Conservation (phyloP, 2,888 invertebrate species). For the Oscheius myriophilus region DNA sequence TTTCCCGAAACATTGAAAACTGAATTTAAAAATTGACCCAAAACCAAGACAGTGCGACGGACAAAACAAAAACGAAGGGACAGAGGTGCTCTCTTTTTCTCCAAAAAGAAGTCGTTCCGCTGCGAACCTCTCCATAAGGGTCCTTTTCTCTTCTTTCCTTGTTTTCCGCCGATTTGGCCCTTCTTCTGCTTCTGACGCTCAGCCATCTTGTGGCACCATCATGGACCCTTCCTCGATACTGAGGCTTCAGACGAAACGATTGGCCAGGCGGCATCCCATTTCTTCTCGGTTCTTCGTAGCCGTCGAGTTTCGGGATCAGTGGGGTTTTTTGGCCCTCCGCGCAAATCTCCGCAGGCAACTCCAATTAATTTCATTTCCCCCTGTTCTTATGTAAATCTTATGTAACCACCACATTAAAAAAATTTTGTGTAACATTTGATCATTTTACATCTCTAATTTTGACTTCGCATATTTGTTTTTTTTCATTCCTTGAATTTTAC, state of each 20-base stretch:
- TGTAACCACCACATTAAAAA: too few species aligned
- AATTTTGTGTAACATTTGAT: too few species aligned
- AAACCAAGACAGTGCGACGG: not conserved
- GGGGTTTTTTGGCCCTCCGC: constrained; percentile 9
- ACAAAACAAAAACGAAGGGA: constrained; percentile 5
- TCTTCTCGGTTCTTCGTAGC: constrained; percentile 42
- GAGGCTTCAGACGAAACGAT: constrained; percentile 66
- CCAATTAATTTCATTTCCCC: too few species aligned
- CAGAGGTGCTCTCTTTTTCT: constrained; percentile 5
- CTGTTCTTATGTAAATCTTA: too few species aligned
- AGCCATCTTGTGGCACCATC: constrained; percentile 14
- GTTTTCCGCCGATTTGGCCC: constrained; percentile 20
- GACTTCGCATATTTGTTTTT: not conserved
- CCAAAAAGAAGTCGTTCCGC: constrained; percentile 6
- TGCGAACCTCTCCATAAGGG: constrained; percentile 31
- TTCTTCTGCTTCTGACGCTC: constrained; percentile 11
- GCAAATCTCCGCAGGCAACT: constrained; percentile 25
- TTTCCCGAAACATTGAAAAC: too few species aligned
- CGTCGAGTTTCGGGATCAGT: constrained; percentile 55
- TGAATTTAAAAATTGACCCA: too few species aligned
- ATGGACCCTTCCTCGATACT: constrained; percentile 63
- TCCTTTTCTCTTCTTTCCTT: constrained; percentile 10
- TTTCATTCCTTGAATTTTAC: too few species aligned
- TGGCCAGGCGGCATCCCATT: constrained; percentile 51
- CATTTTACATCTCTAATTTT: not conserved